Conservation (phyloP, 2,888 invertebrate species). For the Hypomecis punctinalis region DNA sequence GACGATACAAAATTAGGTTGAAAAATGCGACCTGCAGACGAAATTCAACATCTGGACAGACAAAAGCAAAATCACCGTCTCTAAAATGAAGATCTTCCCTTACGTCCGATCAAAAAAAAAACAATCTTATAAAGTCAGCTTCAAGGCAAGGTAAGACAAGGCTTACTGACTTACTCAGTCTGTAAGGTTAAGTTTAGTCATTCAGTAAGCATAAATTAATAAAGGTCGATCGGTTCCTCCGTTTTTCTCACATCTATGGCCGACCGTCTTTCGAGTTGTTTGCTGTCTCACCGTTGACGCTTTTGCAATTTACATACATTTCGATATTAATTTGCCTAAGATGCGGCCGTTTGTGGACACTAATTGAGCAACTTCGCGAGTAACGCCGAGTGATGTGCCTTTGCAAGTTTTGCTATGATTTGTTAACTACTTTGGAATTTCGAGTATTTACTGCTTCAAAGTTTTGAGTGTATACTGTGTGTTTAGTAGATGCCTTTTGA, state of each 20-base stretch:
- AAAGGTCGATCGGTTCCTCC: too few species aligned
- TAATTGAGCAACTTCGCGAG: slow-evolving; percentile 33
- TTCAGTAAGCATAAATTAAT: too few species aligned
- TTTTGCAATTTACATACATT: slow-evolving; percentile 41
- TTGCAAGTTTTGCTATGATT: slow-evolving; percentile 8
- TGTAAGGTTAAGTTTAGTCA: too few species aligned
- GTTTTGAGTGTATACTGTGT: not conserved
- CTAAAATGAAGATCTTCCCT: too few species aligned
- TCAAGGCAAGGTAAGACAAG: too few species aligned
- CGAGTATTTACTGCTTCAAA: not conserved
- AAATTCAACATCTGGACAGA: too few species aligned
- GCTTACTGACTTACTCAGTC: too few species aligned
- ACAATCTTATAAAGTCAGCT: too few species aligned
- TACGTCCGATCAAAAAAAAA: too few species aligned
- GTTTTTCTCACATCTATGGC: not conserved
- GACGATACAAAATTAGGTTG: too few species aligned
- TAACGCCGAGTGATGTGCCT: slow-evolving; percentile 14
- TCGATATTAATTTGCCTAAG: slow-evolving; percentile 35
- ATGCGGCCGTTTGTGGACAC: slow-evolving; percentile 32
- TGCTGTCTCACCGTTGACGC: slow-evolving; percentile 27
- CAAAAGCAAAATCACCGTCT: too few species aligned
- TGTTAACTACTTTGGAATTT: not conserved
- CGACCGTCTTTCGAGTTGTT: slow-evolving; percentile 6
- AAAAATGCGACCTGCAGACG: too few species aligned
- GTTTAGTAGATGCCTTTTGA: not conserved